A percentile compares a stretch with the other conserved stretches of the same genome.
These are phyloP conservation scores for Cheilosia vulpina DNA, from an alignment of 2,888 invertebrate genomes.

Conservation along the genomic window DNA sequence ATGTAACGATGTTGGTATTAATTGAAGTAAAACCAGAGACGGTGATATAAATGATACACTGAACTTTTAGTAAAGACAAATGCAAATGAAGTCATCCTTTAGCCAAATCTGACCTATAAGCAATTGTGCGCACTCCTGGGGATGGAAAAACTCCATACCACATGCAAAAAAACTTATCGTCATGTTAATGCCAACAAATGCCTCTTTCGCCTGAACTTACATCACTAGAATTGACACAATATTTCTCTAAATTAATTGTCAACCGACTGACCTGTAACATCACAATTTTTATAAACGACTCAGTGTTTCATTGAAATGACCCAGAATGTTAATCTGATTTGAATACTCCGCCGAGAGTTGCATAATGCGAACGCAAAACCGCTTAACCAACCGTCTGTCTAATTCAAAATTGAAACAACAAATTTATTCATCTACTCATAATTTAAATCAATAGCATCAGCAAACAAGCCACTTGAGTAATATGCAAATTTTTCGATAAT, in stretches of 20 bases:
- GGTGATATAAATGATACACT: not conserved
- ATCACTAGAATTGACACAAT: too few species aligned
- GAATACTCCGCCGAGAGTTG: constrained; percentile 19
- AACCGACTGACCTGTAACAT: not conserved
- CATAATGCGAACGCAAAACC: constrained; percentile 47
- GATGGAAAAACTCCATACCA: too few species aligned
- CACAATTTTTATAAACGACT: not conserved
- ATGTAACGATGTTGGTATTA: not conserved
- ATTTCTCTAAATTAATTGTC: too few species aligned
- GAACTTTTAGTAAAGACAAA: too few species aligned
- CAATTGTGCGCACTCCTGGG: too few species aligned
- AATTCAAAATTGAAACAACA: constrained; percentile 19
- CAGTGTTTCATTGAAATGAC: constrained; percentile 31
- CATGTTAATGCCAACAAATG: too few species aligned
- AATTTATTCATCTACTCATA: constrained; percentile 67
- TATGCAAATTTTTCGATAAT: constrained; percentile 55
- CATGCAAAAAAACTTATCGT: too few species aligned
- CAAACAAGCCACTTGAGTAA: constrained; percentile 64
- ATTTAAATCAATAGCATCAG: constrained; percentile 43
- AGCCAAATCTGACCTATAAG: too few species aligned
- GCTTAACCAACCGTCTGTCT: constrained; percentile 45
- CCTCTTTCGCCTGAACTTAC: too few species aligned
- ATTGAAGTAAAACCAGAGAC: not conserved
- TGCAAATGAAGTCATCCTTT: too few species aligned
- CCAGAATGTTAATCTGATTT: constrained; percentile 9